A percentile compares a stretch with the other conserved stretches of the same genome.
These are phyloP conservation scores for Dasypolia templi DNA, from an alignment of 2,888 invertebrate species.

Conservation along the genomic window DNA sequence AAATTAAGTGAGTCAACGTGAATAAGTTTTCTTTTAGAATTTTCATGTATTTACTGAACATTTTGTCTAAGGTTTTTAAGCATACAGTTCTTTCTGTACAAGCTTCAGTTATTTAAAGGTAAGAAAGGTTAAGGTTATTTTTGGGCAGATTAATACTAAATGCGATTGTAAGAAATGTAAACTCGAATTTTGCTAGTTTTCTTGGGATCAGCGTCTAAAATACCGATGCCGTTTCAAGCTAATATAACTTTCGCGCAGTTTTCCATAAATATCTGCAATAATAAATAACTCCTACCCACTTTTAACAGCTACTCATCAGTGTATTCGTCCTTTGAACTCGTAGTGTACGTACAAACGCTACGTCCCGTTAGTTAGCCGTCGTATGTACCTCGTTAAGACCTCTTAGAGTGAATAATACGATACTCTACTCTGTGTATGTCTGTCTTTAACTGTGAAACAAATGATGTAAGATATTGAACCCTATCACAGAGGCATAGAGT, in stretches of 20 bases:
- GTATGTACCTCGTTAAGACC: conserved; percentile 69
- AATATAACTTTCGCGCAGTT: background rate
- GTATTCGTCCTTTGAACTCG: conserved; percentile 57
- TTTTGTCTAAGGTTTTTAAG: background rate
- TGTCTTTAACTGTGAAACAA: conserved; percentile 2
- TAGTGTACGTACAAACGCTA: conserved; percentile 41
- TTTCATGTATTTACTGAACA: background rate
- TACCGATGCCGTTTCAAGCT: background rate
- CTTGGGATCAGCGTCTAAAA: background rate
- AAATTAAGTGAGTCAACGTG: background rate
- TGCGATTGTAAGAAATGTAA: background rate
- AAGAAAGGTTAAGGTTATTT: too few species aligned
- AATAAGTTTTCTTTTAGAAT: background rate
- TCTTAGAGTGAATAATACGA: conserved; percentile 54
- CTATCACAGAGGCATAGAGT: conserved; percentile 11
- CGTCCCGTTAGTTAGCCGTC: conserved; percentile 76
- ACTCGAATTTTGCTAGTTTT: background rate
- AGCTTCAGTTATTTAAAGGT: background rate
- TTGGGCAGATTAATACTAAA: too few species aligned
- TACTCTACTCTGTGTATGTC: conserved; percentile 22
- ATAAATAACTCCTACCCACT: background rate
- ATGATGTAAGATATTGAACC: conserved; percentile 20
- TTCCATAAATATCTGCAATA: conserved; percentile 6
- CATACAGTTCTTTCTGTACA: background rate
- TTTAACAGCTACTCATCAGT: conserved; percentile 9